A percentile compares a stretch with the other conserved stretches of the same genome.
These are phyloP conservation scores for Neolamprologus cancellatus DNA, from an alignment of 2,113 vertebrate species.

Conservation along the genomic window DNA sequence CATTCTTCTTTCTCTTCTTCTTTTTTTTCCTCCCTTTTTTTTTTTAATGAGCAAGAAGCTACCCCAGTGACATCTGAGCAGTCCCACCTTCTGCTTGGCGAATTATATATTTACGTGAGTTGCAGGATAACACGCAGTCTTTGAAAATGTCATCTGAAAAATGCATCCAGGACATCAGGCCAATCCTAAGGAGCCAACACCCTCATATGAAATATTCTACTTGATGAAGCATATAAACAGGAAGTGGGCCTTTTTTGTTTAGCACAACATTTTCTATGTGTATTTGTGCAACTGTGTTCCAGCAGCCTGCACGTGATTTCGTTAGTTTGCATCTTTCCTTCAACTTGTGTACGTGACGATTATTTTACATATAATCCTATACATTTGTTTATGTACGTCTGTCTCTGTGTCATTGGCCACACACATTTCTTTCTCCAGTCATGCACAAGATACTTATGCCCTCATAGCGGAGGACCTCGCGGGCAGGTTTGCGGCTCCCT, in stretches of 20 bases:
- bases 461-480: slow-evolving; percentile 44
- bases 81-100: slow-evolving; percentile 37
- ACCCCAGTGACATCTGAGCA: not conserved
- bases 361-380: not conserved
- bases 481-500: slow-evolving; percentile 46
- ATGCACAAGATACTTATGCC: slow-evolving; percentile 34
- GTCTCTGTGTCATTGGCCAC: slow-evolving; percentile 40
- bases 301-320: not conserved
- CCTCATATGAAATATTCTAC: slow-evolving; percentile 10
- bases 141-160: slow-evolving; percentile 48
- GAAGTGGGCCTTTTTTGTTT: slow-evolving; percentile 24
- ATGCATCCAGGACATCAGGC: slow-evolving; percentile 28
- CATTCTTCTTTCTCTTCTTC: not conserved
- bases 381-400: not conserved
- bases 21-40: not conserved
- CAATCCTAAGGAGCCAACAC: not conserved
- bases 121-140: slow-evolving; percentile 45
- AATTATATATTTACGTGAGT: slow-evolving; percentile 46
- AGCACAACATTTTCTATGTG: not conserved
- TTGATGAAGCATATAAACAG: slow-evolving; percentile 41
- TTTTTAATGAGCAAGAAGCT: not conserved
- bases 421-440: slow-evolving; percentile 23
- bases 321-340: not conserved
- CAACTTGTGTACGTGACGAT: not conserved
- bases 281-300: not conserved